Evolutionary conservation across 2,888 invertebrate species (phyloP).

Genomic region (Allacma fusca): DNA sequence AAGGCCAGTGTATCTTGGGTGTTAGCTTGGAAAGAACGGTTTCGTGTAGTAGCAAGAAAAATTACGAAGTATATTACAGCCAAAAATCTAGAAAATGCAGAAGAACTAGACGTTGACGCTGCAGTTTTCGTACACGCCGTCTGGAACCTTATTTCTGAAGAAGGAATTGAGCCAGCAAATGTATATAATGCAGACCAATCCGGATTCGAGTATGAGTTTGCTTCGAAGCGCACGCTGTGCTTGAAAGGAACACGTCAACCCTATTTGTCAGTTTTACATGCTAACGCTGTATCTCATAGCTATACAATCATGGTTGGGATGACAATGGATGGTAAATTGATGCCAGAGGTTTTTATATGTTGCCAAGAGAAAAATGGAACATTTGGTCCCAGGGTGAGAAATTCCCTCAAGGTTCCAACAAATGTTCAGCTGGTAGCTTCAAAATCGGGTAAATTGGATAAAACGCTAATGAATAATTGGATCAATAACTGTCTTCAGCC

Average conservation of each 20-base stretch:
- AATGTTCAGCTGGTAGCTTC: background rate
- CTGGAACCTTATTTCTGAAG: too few species aligned
- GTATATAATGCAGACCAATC: slow-evolving; percentile 8
- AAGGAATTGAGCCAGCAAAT: background rate
- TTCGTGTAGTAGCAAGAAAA: too few species aligned
- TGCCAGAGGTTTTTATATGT: background rate
- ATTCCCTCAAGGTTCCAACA: background rate
- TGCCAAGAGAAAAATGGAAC: slow-evolving; percentile 13
- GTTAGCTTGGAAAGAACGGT: too few species aligned
- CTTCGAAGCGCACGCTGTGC: background rate
- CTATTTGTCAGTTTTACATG: background rate
- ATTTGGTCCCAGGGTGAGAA: background rate
- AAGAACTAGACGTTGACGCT: too few species aligned
- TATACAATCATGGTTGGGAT: slow-evolving; percentile 5
- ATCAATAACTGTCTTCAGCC: background rate
- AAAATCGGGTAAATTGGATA: slow-evolving; percentile 9
- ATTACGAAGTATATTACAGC: too few species aligned
- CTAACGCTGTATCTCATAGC: background rate
- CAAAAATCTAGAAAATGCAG: too few species aligned
- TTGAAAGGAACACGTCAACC: background rate
- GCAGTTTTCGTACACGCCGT: too few species aligned
- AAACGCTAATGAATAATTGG: slow-evolving; percentile 4
- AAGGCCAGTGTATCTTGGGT: too few species aligned
- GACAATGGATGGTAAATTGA: background rate
- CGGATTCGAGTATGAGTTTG: background rate